These are phyloP conservation scores for Tholera decimalis DNA, from an alignment of 2,888 invertebrate genomes.

Conservation along the genomic window DNA sequence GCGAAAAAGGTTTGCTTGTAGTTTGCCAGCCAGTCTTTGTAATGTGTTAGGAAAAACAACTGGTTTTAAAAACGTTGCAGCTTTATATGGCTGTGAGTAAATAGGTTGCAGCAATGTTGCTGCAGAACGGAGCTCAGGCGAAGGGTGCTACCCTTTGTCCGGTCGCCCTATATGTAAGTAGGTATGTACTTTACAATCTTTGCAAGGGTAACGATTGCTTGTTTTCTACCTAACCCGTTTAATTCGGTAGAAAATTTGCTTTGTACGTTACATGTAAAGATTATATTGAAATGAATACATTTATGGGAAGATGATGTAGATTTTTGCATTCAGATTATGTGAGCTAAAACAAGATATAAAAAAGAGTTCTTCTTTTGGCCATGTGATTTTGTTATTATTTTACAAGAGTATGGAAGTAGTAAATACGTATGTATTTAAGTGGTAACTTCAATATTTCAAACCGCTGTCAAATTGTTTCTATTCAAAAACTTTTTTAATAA, in stretches of 20 bases:
- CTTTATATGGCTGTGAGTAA: conserved; percentile 65
- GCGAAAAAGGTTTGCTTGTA: conserved; percentile 34
- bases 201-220: conserved; percentile 60
- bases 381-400: too few species aligned
- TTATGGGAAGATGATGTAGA: background rate
- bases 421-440: too few species aligned
- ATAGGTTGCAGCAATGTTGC: conserved; percentile 76
- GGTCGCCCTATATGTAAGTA: conserved; percentile 48
- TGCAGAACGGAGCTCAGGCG: conserved; percentile 83
- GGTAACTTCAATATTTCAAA: background rate
- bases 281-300: background rate
- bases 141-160: conserved; percentile 82
- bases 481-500: conserved; percentile 33
- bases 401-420: too few species aligned
- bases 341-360: background rate
- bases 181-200: conserved; percentile 59
- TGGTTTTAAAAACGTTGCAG: conserved; percentile 60
- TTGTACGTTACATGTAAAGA: conserved; percentile 14
- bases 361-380: background rate
- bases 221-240: conserved; percentile 57
- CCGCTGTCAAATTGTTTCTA: background rate
- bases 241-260: conserved; percentile 48
- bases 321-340: background rate
- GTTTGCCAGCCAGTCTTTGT: conserved; percentile 62
- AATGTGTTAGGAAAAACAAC: conserved; percentile 58